Evolutionary conservation across 2,113 vertebrate species (phyloP).

Genomic region (Chiloscyllium plagiosum): DNA sequence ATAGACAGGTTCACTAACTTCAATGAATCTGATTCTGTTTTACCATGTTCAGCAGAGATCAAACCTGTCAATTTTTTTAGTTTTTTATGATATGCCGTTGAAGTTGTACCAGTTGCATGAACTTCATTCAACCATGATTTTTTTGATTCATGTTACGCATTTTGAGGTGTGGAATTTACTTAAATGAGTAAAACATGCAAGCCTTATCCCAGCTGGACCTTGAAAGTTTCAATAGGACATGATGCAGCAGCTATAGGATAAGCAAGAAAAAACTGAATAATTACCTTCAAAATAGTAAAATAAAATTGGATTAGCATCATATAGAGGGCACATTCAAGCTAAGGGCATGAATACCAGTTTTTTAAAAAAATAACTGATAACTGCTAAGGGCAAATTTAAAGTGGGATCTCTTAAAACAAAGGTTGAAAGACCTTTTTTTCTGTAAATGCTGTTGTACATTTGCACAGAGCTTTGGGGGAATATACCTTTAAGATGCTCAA

Average conservation of each 20-base stretch:
- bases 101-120: background rate
- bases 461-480: too few species aligned
- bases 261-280: background rate
- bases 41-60: background rate
- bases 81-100: background rate
- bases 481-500: too few species aligned
- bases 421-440: background rate
- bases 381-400: background rate
- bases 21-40: background rate
- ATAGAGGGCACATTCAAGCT: background rate
- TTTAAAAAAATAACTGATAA: background rate
- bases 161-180: background rate
- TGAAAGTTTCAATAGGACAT: background rate
- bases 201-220: background rate
- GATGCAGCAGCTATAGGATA: background rate
- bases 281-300: too few species aligned
- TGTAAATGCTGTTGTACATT: background rate
- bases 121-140: background rate
- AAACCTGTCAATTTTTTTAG: background rate
- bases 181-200: background rate
- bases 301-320: background rate
- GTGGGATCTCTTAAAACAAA: background rate
- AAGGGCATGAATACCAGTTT: background rate
- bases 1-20: background rate
- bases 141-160: background rate